These are phyloP conservation scores for Hypocryptadius cinnamomeus DNA, from an alignment of 2,113 vertebrate genomes.

Conservation along the genomic window DNA sequence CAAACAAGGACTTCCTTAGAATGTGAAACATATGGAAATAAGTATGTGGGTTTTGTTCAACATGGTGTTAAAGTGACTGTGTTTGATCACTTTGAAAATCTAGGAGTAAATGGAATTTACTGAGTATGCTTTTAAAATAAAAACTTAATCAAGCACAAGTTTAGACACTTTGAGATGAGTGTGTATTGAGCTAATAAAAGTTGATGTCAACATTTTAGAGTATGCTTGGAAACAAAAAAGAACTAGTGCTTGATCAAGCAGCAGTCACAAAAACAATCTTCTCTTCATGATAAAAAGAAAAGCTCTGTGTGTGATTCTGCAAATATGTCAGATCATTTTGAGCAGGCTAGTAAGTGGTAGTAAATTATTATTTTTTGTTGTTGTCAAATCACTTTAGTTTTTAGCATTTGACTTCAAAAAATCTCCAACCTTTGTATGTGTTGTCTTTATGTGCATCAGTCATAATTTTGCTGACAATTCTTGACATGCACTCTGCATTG, in stretches of 20 bases:
- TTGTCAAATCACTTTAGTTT: conserved; percentile 63
- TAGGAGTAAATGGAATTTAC: neutral
- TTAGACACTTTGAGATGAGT: conserved; percentile 29
- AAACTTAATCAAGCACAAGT: neutral
- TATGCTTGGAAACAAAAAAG: conserved; percentile 30
- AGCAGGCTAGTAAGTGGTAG: conserved; percentile 55
- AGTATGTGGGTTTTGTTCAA: neutral
- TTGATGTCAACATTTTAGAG: conserved; percentile 46
- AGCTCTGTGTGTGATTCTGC: conserved; percentile 42
- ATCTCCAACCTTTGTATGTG: neutral
- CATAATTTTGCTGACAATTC: conserved; percentile 68
- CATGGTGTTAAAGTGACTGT: neutral
- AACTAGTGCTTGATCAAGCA: conserved; percentile 51
- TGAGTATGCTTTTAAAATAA: neutral
- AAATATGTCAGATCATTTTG: conserved; percentile 53
- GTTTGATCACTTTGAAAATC: conserved; percentile 40
- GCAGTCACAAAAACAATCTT: conserved; percentile 51
- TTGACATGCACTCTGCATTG: conserved; percentile 58
- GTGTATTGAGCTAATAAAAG: conserved; percentile 39
- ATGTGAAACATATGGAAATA: neutral
- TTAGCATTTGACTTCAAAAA: conserved; percentile 53
- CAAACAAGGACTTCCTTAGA: neutral
- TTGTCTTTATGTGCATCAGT: conserved; percentile 62
- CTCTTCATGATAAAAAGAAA: conserved; percentile 50
- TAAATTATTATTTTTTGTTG: conserved; percentile 52